Conservation (phyloP, 2,797 vertebrate genomes). For the Cheirogaleus major region DNA sequence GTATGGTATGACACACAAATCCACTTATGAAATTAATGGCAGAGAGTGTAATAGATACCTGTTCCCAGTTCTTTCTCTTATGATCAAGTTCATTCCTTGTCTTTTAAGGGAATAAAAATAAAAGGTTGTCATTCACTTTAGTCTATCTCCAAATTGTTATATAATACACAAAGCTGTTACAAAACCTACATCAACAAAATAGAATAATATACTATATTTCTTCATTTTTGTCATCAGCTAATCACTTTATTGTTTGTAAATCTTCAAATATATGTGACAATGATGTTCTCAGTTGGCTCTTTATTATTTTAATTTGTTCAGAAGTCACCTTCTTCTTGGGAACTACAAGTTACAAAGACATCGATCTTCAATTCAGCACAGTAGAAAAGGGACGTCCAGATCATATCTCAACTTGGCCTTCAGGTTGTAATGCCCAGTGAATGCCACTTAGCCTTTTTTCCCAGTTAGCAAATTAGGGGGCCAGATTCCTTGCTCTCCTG, state of each 20-base stretch:
- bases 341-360: background rate
- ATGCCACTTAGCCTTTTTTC: fast-evolving
- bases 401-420: fast-evolving
- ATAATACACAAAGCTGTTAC: background rate
- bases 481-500: background rate
- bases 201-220: background rate
- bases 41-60: background rate
- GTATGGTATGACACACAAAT: fast-evolving
- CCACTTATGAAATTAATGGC: background rate
- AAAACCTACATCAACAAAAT: background rate
- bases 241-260: background rate
- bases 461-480: fast-evolving
- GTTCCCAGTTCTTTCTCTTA: no score
- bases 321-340: no score
- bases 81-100: background rate
- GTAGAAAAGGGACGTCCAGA: fast-evolving
- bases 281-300: no score
- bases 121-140: background rate
- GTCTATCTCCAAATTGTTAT: background rate
- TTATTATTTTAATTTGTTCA: background rate
- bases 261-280: background rate
- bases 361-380: no score
- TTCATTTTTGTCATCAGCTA: background rate
- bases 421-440: background rate
- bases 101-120: background rate